Conservation (phyloP, 2,888 invertebrate genomes). For the Caenorhabditis zanzibari region DNA sequence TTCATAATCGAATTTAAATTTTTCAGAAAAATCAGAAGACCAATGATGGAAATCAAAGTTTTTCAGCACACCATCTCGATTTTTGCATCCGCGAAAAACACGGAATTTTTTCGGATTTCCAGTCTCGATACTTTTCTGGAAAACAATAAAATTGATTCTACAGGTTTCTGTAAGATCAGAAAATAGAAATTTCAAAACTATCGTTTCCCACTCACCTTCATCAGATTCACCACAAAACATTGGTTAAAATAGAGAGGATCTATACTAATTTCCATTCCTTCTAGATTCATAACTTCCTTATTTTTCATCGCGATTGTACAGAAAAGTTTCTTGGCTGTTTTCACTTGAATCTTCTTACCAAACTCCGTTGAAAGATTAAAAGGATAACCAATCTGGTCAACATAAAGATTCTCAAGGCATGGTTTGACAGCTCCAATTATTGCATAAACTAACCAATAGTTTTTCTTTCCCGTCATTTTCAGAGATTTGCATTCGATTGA, state of each 20-base stretch:
- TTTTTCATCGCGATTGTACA: slow-evolving; percentile 26
- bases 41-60: neutral
- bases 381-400: slow-evolving; percentile 14
- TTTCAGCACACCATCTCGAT: slow-evolving; percentile 8
- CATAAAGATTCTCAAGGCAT: neutral
- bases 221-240: neutral
- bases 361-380: slow-evolving; percentile 4
- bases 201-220: slow-evolving; percentile 1
- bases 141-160: neutral
- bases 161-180: neutral
- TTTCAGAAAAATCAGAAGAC: neutral
- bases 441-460: neutral
- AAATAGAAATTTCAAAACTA: neutral
- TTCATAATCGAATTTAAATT: slow-evolving; percentile 1
- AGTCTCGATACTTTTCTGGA: slow-evolving; percentile 16
- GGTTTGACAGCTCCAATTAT: neutral
- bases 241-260: slow-evolving; percentile 22
- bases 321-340: slow-evolving; percentile 13
- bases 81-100: slow-evolving; percentile 21
- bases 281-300: slow-evolving; percentile 7
- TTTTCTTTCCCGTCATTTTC: neutral
- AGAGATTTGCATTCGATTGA: neutral
- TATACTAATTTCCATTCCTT: slow-evolving; percentile 13
- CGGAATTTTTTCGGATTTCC: slow-evolving; percentile 12
- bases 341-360: slow-evolving; percentile 18